Conservation (phyloP, 1,140 invertebrate genomes). For the Lucilia sericata region DNA sequence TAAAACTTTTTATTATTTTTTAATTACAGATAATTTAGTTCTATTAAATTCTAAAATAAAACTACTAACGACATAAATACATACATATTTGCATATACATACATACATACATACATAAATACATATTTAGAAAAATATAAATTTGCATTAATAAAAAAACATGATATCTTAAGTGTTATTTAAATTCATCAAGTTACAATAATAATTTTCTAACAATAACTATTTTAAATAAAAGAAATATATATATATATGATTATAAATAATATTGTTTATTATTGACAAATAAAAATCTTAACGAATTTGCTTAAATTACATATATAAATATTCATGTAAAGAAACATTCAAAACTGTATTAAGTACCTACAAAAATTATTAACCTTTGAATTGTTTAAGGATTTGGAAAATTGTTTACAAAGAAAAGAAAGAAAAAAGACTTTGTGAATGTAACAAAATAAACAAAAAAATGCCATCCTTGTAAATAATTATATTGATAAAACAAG, state of each 20-base stretch:
- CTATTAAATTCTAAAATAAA: too few relatives aligned
- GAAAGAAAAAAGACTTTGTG: conserved; percentile 28
- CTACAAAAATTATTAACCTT: conserved; percentile 34
- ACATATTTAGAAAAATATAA: too few relatives aligned
- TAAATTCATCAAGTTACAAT: neutral
- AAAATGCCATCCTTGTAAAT: conserved; percentile 67
- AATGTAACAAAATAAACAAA: conserved; percentile 46
- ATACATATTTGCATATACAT: too few relatives aligned
- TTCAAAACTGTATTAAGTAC: conserved; percentile 43
- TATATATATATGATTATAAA: conserved; percentile 21
- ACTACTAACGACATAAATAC: too few relatives aligned
- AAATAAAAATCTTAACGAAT: conserved; percentile 32
- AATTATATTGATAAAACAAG: conserved; percentile 60
- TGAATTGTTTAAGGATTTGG: conserved; percentile 38
- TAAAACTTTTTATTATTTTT: neutral
- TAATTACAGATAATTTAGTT: too few relatives aligned
- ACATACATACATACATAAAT: too few relatives aligned
- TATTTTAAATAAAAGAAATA: too few relatives aligned
- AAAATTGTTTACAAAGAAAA: conserved; percentile 33
- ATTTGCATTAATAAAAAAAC: too few relatives aligned
- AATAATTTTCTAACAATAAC: neutral
- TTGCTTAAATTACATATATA: conserved; percentile 32
- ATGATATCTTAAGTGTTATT: neutral
- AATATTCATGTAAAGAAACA: conserved; percentile 9
- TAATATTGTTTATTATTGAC: conserved; percentile 25